A percentile compares a stretch with the other conserved stretches of the same genome.
Conservation (phyloP, 2,797 vertebrate species). For the Somateria mollissima region DNA sequence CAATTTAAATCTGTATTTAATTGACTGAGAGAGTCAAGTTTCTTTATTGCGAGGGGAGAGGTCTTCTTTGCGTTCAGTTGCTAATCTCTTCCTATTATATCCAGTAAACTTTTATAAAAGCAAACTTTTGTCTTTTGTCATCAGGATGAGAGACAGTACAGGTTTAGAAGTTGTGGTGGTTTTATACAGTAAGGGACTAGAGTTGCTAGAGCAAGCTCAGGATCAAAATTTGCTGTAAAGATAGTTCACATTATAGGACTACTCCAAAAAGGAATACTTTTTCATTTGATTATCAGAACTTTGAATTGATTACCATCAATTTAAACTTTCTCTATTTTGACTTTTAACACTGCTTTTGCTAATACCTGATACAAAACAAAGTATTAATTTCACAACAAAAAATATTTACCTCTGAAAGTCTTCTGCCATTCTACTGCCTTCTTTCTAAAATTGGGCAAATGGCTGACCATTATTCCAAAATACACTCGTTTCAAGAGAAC, state of each 20-base stretch:
- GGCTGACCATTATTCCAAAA: neutral
- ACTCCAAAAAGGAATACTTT: neutral
- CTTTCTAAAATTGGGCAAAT: neutral
- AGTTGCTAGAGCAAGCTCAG: neutral
- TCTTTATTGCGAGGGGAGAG: neutral
- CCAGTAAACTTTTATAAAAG: neutral
- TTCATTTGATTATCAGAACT: neutral
- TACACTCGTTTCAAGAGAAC: neutral
- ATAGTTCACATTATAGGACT: neutral
- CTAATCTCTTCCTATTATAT: neutral
- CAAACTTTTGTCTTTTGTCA: neutral
- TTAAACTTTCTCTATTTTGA: neutral
- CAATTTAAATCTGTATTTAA: neutral
- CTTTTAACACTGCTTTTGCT: neutral
- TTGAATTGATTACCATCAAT: neutral
- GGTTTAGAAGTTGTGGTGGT: neutral
- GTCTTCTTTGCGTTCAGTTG: neutral
- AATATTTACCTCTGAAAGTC: neutral
- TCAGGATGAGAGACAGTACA: neutral
- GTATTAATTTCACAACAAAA: neutral
- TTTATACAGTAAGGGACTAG: neutral
- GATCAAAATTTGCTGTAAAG: neutral
- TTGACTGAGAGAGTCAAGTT: neutral
- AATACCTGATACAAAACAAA: neutral
- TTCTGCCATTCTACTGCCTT: neutral